A percentile compares a stretch with the other conserved stretches of the same genome.
These are phyloP conservation scores for Lasiurus borealis DNA, from an alignment of 2,113 vertebrate species.

Conservation along the genomic window DNA sequence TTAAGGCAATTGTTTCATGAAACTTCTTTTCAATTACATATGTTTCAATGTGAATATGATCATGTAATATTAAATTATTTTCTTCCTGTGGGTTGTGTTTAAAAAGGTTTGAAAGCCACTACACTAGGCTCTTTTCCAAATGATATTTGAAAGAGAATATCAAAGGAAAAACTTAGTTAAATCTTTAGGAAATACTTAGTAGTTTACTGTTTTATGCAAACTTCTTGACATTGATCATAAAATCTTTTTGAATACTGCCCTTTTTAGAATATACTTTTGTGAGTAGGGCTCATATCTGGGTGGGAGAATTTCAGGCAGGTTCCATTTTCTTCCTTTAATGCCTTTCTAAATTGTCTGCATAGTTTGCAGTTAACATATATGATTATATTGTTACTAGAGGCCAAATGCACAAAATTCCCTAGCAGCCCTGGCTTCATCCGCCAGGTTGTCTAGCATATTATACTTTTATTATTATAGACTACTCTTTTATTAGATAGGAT, in stretches of 20 bases:
- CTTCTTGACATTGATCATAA: conserved; percentile 35
- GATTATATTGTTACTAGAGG: not conserved
- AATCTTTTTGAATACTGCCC: not conserved
- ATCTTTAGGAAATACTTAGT: not conserved
- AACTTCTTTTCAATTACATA: not conserved
- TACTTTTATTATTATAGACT: too few species aligned
- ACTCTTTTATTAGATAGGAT: too few species aligned
- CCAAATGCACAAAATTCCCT: too few species aligned
- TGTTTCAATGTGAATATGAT: not conserved
- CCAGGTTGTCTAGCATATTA: too few species aligned
- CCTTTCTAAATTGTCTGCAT: not conserved
- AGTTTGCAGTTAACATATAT: not conserved
- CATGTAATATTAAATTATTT: not conserved
- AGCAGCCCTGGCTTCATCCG: too few species aligned
- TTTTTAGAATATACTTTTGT: conserved; percentile 22
- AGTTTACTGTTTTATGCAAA: conserved; percentile 14
- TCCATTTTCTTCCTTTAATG: conserved; percentile 33
- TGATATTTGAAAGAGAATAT: not conserved
- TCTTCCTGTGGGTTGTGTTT: not conserved
- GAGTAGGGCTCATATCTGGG: not conserved
- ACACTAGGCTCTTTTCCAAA: not conserved
- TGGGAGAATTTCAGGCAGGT: conserved; percentile 4
- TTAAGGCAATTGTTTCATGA: not conserved
- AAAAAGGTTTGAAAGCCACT: conserved; percentile 6
- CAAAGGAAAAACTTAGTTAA: not conserved